Conservation (phyloP, 2,797 vertebrate species). For the Phrynocephalus guinanensis region DNA sequence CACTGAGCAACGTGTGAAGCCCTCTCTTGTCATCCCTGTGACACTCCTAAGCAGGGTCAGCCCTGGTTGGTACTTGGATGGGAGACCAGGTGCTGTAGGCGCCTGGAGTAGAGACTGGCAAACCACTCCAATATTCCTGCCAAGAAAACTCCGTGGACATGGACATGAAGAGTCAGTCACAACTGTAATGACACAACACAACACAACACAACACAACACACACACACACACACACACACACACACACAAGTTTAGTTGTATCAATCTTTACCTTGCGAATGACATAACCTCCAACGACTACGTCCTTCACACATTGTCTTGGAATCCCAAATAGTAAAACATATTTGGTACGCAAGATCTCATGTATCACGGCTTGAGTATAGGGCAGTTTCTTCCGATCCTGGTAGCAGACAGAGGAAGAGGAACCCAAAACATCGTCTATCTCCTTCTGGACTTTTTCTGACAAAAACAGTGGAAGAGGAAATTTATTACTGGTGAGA, state of each 20-base stretch:
- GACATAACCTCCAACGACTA: neutral
- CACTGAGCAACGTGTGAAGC: no score
- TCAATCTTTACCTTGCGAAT: constrained; percentile 32
- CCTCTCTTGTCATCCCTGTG: neutral
- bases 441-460: constrained; percentile 39
- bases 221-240: no score
- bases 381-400: constrained; percentile 30
- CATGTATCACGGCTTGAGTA: constrained; percentile 35
- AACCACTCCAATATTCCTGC: no score
- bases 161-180: no score
- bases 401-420: constrained; percentile 14
- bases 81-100: no score
- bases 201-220: no score
- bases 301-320: constrained; percentile 13
- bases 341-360: constrained; percentile 2
- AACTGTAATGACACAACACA: no score
- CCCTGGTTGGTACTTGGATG: no score
- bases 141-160: no score
- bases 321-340: constrained; percentile 15
- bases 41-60: neutral
- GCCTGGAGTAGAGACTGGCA: no score
- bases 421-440: constrained; percentile 2
- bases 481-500: neutral
- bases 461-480: neutral
- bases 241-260: no score